Conservation (phyloP, 92 coral and sea anemone species). For the Porites cylindrica region DNA sequence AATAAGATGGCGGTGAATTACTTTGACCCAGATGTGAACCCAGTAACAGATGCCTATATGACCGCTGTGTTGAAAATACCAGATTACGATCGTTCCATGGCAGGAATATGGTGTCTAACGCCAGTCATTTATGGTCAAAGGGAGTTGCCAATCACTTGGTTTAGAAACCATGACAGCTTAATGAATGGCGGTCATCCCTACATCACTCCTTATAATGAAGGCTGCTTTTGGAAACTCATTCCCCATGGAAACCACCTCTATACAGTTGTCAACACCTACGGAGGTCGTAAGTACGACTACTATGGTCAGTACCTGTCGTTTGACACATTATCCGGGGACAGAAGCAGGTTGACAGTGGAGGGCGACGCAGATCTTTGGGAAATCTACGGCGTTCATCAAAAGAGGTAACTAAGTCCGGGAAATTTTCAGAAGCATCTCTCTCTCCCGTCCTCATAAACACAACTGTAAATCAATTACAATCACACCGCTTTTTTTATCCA, state of each 20-base stretch:
- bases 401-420: too few species aligned
- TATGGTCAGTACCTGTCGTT: not conserved
- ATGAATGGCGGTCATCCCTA: too few species aligned
- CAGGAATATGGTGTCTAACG: conserved; percentile 27
- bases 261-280: conserved; percentile 38
- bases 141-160: too few species aligned
- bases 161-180: too few species aligned
- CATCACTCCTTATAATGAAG: not conserved
- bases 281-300: conserved; percentile 8
- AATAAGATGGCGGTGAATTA: not conserved
- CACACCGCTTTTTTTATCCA: too few species aligned
- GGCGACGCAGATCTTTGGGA: too few species aligned
- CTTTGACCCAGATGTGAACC: conserved; percentile 46
- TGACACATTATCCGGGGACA: not conserved
- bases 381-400: too few species aligned
- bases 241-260: conserved; percentile 49
- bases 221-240: conserved; percentile 41
- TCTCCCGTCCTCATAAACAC: too few species aligned
- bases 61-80: not conserved
- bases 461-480: too few species aligned
- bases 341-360: not conserved
- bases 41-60: conserved; percentile 37
- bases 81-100: conserved; percentile 33
- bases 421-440: too few species aligned
- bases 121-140: not conserved